These are phyloP conservation scores for Sturnus vulgaris DNA, from an alignment of 2,113 vertebrate species.

Conservation along the genomic window DNA sequence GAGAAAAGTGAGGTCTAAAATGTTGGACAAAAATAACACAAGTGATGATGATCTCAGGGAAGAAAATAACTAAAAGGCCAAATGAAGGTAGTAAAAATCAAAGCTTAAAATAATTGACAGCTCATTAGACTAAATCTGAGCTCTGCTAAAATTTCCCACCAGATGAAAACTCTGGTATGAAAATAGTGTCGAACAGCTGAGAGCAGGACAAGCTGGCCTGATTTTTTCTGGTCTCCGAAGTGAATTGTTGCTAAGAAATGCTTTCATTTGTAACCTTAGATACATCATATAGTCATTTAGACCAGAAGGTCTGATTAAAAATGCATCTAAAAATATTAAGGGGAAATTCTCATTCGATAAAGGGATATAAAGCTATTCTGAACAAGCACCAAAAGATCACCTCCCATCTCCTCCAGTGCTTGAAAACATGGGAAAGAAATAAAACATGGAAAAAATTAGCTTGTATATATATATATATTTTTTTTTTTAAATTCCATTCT, in stretches of 20 bases:
- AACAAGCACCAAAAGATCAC: not conserved
- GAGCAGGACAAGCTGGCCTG: constrained; percentile 41
- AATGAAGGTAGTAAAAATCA: constrained; percentile 10
- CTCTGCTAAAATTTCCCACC: constrained; percentile 13
- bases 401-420: not conserved
- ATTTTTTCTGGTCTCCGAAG: constrained; percentile 32
- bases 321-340: not conserved
- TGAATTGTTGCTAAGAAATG: not conserved
- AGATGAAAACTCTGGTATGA: constrained; percentile 32
- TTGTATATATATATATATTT: accelerated
- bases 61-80: constrained; percentile 31
- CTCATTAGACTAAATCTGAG: constrained; percentile 40
- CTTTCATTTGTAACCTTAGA: not conserved
- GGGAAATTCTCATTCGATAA: not conserved
- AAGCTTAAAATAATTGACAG: constrained; percentile 53
- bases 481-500: not conserved
- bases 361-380: not conserved
- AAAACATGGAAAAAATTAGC: not conserved
- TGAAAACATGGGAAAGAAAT: not conserved
- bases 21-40: constrained; percentile 7
- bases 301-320: constrained; percentile 17
- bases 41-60: not conserved
- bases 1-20: not conserved
- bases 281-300: not conserved
- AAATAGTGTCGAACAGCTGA: constrained; percentile 44